Percentiles rank a stretch among this genome's conserved stretches.
These are phyloP conservation scores for Tupaia chinensis DNA, from an alignment of 2,113 vertebrate species.

Conservation along the genomic window DNA sequence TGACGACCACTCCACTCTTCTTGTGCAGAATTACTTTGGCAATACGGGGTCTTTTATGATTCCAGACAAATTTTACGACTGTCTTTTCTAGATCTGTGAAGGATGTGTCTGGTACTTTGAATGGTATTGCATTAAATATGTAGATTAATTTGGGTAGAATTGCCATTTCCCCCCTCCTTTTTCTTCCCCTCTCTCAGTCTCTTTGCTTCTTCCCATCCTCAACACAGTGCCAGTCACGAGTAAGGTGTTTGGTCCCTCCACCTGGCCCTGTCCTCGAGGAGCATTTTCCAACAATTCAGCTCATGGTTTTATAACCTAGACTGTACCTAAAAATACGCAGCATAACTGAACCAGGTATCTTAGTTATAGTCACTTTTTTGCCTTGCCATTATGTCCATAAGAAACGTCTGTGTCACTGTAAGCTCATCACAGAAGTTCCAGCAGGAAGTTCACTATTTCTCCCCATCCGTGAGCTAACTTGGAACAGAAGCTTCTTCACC, in stretches of 20 bases:
- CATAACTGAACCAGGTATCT: neutral
- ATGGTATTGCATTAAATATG: no score
- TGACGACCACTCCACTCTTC: no score
- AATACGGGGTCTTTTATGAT: no score
- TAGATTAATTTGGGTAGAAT: no score
- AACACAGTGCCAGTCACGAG: rapidly evolving
- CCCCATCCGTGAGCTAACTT: neutral
- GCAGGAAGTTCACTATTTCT: neutral
- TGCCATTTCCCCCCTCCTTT: no score
- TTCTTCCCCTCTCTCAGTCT: no score
- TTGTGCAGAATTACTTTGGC: no score
- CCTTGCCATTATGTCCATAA: neutral
- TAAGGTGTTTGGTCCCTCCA: neutral
- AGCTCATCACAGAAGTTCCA: neutral
- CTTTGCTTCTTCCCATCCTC: neutral
- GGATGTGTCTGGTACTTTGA: no score
- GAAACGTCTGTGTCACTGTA: neutral
- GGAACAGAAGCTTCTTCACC: neutral
- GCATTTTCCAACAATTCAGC: neutral
- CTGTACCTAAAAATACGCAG: neutral
- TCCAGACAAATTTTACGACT: no score
- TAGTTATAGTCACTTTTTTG: neutral
- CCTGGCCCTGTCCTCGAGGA: neutral
- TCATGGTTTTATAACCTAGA: neutral
- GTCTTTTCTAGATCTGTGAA: no score